These are phyloP conservation scores for Brachionus rubens DNA, from an alignment of 1,140 invertebrate species.

Conservation along the genomic window DNA sequence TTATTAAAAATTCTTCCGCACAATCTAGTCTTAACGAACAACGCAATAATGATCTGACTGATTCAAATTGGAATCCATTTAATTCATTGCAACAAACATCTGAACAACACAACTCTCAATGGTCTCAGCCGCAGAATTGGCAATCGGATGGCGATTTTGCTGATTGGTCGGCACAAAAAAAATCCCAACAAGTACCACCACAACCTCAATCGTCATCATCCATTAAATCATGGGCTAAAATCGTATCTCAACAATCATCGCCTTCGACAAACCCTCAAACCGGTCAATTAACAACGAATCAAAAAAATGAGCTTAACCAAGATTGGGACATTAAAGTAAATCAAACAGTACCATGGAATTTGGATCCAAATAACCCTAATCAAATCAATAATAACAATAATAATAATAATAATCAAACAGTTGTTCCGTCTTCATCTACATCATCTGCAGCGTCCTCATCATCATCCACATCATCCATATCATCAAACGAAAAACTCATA, in stretches of 20 bases:
- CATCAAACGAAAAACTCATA: not conserved
- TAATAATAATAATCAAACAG: not conserved
- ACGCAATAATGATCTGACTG: not conserved
- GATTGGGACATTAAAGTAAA: conserved; percentile 46
- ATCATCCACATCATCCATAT: conserved; percentile 7
- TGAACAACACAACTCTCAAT: not conserved
- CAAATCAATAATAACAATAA: not conserved
- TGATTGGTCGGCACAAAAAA: conserved; percentile 6
- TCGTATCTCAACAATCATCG: conserved; percentile 42
- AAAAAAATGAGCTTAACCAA: conserved; percentile 39
- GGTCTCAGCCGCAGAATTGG: not conserved
- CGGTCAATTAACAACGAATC: not conserved
- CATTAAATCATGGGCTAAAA: conserved; percentile 41
- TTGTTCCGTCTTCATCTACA: not conserved
- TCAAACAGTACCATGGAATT: conserved; percentile 39
- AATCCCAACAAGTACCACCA: not conserved
- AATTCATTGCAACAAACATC: not conserved
- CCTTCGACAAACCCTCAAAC: not conserved
- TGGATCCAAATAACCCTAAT: not conserved
- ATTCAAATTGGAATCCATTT: conserved; percentile 13
- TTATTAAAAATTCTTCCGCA: not conserved
- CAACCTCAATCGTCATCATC: not conserved
- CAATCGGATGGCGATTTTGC: not conserved
- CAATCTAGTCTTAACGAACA: conserved; percentile 23
- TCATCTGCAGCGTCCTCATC: not conserved